Percentiles rank a stretch among this genome's conserved stretches.
Conservation (phyloP, 2,888 invertebrate species). For the Apamea monoglypha region DNA sequence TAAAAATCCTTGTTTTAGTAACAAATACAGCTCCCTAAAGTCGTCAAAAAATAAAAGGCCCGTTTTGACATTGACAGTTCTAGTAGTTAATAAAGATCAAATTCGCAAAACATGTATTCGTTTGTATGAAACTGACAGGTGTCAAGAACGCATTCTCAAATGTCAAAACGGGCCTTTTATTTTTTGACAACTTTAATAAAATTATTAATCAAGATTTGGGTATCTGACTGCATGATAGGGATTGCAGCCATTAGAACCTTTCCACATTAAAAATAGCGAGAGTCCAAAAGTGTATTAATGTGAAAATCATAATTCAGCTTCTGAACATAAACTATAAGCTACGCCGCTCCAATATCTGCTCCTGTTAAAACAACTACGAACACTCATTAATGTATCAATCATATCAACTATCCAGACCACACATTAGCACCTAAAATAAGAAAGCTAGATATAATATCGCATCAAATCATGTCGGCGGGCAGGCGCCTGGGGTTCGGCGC, state of each 20-base stretch:
- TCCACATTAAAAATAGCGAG: not conserved
- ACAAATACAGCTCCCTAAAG: not conserved
- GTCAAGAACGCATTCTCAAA: too few relatives aligned
- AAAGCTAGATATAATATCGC: slow-evolving; percentile 59
- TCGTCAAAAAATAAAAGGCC: too few relatives aligned
- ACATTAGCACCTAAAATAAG: slow-evolving; percentile 60
- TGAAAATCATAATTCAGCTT: not conserved
- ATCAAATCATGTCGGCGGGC: slow-evolving; percentile 62
- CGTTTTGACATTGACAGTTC: too few relatives aligned
- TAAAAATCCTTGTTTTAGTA: too few relatives aligned
- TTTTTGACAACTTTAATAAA: too few relatives aligned
- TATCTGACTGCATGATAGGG: not conserved
- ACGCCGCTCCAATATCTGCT: slow-evolving; percentile 14
- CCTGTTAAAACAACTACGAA: slow-evolving; percentile 32
- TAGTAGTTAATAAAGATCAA: too few relatives aligned
- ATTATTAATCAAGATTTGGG: not conserved
- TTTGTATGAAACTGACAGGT: too few relatives aligned
- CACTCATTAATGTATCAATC: slow-evolving; percentile 45
- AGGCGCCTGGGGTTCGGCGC: slow-evolving; percentile 73
- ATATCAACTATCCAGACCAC: slow-evolving; percentile 55
- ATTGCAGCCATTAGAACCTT: not conserved
- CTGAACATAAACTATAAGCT: slow-evolving; percentile 3
- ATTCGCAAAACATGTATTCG: too few relatives aligned
- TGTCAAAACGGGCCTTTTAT: too few relatives aligned
- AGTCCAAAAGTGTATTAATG: not conserved